These are phyloP conservation scores for Drosophila niveifrons DNA, from an alignment of 2,888 invertebrate species.

Conservation along the genomic window DNA sequence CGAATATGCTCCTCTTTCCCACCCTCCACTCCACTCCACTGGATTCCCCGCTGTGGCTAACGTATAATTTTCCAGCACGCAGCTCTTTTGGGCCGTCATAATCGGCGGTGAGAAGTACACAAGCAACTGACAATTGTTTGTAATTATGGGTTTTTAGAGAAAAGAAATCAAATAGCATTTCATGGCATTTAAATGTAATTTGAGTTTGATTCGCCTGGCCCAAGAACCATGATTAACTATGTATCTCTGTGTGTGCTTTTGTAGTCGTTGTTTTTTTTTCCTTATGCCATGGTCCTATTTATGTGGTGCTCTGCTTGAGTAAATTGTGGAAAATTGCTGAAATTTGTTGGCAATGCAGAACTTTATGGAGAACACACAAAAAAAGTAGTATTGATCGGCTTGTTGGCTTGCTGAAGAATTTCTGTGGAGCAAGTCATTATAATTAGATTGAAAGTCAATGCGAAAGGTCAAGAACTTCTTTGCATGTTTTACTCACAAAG, in stretches of 20 bases:
- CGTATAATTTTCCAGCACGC: constrained; percentile 62
- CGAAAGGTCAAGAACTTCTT: constrained; percentile 26
- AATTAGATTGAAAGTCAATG: constrained; percentile 6
- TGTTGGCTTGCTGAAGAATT: neutral
- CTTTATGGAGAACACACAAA: neutral
- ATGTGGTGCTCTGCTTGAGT: constrained; percentile 2
- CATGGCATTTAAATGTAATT: constrained; percentile 79
- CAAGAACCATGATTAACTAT: constrained; percentile 55
- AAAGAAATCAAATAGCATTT: constrained; percentile 72
- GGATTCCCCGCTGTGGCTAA: constrained; percentile 15
- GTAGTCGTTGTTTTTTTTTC: constrained; percentile 7
- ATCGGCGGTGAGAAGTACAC: constrained; percentile 62
- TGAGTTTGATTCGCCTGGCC: constrained; percentile 53
- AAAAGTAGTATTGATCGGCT: neutral
- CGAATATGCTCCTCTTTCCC: neutral
- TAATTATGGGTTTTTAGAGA: constrained; percentile 57
- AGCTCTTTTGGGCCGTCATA: constrained; percentile 45
- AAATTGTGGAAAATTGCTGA: constrained; percentile 37
- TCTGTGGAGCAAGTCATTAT: constrained; percentile 14
- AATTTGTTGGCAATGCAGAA: constrained; percentile 24
- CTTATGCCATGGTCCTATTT: neutral
- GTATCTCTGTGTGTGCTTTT: constrained; percentile 2
- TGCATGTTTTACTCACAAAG: neutral
- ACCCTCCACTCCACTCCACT: too few relatives aligned
- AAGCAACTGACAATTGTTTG: constrained; percentile 66